These are phyloP conservation scores for Serinus canaria DNA, from an alignment of 2,113 vertebrate genomes.

Conservation along the genomic window DNA sequence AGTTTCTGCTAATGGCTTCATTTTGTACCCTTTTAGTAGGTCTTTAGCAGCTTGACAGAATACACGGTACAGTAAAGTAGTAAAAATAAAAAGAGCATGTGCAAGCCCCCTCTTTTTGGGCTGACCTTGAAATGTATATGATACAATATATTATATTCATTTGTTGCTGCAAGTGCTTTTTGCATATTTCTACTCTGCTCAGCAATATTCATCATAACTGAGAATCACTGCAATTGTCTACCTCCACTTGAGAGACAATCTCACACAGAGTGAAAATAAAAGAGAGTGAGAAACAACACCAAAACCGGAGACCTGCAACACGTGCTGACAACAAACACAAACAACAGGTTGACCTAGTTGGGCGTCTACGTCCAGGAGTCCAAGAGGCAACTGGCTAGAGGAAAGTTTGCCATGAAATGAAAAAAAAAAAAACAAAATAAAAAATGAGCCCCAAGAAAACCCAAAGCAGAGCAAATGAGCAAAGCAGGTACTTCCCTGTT, in stretches of 20 bases:
- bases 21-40: constrained; percentile 39
- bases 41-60: constrained; percentile 27
- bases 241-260: neutral
- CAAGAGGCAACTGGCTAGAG: neutral
- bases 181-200: neutral
- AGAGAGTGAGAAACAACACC: neutral
- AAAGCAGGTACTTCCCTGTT: neutral
- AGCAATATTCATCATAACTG: neutral
- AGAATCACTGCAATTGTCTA: neutral
- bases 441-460: neutral
- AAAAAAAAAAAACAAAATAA: neutral
- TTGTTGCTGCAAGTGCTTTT: neutral
- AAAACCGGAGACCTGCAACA: neutral
- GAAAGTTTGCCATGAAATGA: neutral
- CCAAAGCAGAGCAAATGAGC: neutral
- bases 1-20: constrained; percentile 43
- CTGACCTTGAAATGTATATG: neutral
- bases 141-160: neutral
- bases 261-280: neutral
- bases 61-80: neutral
- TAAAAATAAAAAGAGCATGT: neutral
- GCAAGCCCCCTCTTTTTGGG: neutral
- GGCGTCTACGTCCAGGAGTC: neutral
- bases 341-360: neutral
- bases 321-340: neutral